Evolutionary conservation across 92 coral and sea anemone species (phyloP).

Genomic region (Bergia puertoricense): DNA sequence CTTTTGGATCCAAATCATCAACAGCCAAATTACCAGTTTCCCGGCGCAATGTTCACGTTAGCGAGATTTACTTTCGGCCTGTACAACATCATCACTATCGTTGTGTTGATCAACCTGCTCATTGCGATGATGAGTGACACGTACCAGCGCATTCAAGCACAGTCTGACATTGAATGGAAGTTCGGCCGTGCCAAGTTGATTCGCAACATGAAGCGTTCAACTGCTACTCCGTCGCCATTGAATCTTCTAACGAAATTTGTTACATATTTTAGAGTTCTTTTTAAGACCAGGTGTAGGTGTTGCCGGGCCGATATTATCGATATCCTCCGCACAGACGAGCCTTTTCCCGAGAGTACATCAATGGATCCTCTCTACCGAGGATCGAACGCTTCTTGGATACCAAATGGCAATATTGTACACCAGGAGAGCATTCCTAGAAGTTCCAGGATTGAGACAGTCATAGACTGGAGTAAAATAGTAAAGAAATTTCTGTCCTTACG

Average conservation of each 20-base stretch:
- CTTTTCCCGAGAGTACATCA: conserved; percentile 71
- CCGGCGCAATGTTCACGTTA: conserved; percentile 56
- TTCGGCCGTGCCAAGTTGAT: conserved; percentile 98
- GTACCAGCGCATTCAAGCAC: conserved; percentile 95
- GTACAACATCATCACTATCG: conserved; percentile 89
- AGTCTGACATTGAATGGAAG: conserved; percentile 98
- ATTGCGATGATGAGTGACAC: conserved; percentile 99
- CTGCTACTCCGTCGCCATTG: conserved; percentile 97
- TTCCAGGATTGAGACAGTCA: conserved; percentile 81
- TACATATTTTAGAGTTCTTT: conserved; percentile 69
- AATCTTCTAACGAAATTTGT: conserved; percentile 87
- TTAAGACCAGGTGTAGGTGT: conserved; percentile 78
- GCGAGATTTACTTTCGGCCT: conserved; percentile 89
- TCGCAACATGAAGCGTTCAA: conserved; percentile 97
- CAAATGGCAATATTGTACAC: conserved; percentile 48
- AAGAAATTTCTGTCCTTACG: conserved; percentile 74
- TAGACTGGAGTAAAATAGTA: conserved; percentile 88
- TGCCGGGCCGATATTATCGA: conserved; percentile 94
- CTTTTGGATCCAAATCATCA: conserved; percentile 46
- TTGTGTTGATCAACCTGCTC: conserved; percentile 90
- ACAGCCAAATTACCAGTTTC: conserved; percentile 41
- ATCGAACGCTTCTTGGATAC: conserved; percentile 38
- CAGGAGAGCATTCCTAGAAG: conserved; percentile 62
- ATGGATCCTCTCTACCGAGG: conserved; percentile 69
- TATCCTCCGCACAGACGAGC: conserved; percentile 85